Evolutionary conservation across 2,888 invertebrate species (phyloP), one percentile per base, ranked within the genome.

Genomic region (Drosophila putrida): DNA sequence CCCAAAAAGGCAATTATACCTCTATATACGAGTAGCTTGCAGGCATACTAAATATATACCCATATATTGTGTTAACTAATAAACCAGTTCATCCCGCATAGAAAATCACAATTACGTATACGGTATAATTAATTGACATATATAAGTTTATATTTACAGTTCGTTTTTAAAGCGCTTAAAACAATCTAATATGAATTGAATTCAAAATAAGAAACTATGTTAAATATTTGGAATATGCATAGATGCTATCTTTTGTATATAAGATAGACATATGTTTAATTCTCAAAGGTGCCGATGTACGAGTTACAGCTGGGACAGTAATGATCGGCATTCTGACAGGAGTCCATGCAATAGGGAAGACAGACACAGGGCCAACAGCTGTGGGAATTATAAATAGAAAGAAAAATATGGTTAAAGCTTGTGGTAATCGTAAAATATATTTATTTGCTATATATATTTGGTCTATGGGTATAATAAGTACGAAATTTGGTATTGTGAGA

Each of bases 221-320:
- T 20, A 20, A 20, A 20, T 31, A 31, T 31, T 31, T 6, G 31
- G 9, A 6, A 31, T 31, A 31, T 2, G 9, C 9, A 31, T 31
- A n/a, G 13, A 54, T 10, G 13, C 10, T 28, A 33, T 76, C 60
- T 50, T 39, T 36, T 49, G 46, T 27, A 35, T 38, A 1, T 28
- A 6, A 35, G 35, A 1, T 28, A 6, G 43, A 39, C 31, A 41
- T 25, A 43, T 39, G 35, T 38, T 79, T 70, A 80, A 27, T 88
- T 86, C 63, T 91, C 80, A 77, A 93, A 93, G 49, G 93, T 93
- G 66, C 95, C 95, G 50, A 95, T 90, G 73, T 93, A 94, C 0
- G 94, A 90, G 59, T 92, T 93, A 78, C 95, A 95, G 78, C 93
- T 93, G 0, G 94, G 94, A 68, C 95, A 95, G 71, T 94, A 94